Base-by-base conservation (phyloP, 2,888 invertebrate species). In the Zaprionus bogoriensis region DNA sequence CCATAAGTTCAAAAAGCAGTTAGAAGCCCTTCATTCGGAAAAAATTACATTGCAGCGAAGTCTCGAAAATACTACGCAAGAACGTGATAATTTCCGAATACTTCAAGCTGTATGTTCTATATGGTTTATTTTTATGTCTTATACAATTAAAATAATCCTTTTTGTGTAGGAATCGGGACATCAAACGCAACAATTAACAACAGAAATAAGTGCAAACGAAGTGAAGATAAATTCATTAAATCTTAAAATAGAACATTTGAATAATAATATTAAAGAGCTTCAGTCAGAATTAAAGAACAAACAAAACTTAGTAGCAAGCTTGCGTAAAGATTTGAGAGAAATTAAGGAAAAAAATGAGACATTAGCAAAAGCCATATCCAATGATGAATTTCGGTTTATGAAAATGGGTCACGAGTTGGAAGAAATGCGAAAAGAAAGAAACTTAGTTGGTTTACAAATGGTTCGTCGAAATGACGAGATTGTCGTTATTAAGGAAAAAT, bases 381-480 rank as follows among this genome's bases (percentile, higher is more conserved):
- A 94, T 74, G 93, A 94, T 10, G 96, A 96, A 80, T 89, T 92
- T 61, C 94, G 94, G 10, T 93, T 95, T 17, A 93, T 93, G 44
- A 93, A 94, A 73, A 93, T 95, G 82, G 92, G 93, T 64, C 96
- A 96, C 86, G 95, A 96, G 78, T 90, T 96, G 51, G 95, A 96
- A 68, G 93, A 94, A 46, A 91, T 95, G 66, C 93, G 94, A 92
- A 95, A 94, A 82, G 96, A 96, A 86, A 92, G 96, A 6, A 96
- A 97, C 89, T 94, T 96, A 61, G 93, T 97, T 6, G 96, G 96
- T 0, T 94, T 96, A 0, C 97, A 97, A 89, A 92, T 98, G 60
- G 96, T 97, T 51, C 92, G 96, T 14, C 92, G 96, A 61, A 97
- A 96, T 88, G 96, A 97, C 84, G 96, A 97, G 91, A 92, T 97